These are phyloP conservation scores for Centropus unirufus DNA, from an alignment of 2,113 vertebrate species.

Conservation along the genomic window DNA sequence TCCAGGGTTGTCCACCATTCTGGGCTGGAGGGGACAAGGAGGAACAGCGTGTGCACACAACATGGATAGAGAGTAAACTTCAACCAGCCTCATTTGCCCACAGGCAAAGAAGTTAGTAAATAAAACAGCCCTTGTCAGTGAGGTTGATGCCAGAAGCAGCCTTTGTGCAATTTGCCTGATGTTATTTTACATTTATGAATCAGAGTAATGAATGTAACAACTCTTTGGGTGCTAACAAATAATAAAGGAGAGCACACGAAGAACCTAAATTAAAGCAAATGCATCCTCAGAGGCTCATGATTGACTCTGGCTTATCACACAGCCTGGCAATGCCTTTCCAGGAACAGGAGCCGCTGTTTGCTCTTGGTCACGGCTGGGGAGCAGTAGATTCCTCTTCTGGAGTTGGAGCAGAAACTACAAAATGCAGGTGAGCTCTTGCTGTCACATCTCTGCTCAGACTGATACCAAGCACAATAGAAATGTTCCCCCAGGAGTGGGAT, in stretches of 20 bases:
- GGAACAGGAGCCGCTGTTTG: background rate
- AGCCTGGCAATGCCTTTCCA: background rate
- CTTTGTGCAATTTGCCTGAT: background rate
- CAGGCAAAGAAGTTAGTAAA: background rate
- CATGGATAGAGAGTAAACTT: background rate
- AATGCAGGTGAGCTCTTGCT: background rate
- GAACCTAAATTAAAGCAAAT: background rate
- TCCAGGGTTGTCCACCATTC: rapidly evolving
- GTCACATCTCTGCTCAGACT: background rate
- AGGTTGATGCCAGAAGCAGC: background rate
- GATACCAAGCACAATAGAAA: rapidly evolving
- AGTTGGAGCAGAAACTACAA: background rate
- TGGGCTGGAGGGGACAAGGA: background rate
- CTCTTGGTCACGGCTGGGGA: background rate
- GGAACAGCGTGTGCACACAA: background rate
- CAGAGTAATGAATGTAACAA: background rate
- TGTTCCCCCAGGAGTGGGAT: background rate
- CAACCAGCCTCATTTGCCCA: background rate
- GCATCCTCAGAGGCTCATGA: background rate
- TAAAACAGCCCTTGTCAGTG: background rate
- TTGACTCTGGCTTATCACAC: background rate
- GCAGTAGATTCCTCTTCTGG: background rate
- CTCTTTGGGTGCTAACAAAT: constrained; percentile 7
- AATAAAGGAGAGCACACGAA: background rate
- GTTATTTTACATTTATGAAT: background rate